Evolutionary conservation across 2,797 vertebrate genomes (phyloP).

Genomic region (Melanotaenia maccullochi): DNA sequence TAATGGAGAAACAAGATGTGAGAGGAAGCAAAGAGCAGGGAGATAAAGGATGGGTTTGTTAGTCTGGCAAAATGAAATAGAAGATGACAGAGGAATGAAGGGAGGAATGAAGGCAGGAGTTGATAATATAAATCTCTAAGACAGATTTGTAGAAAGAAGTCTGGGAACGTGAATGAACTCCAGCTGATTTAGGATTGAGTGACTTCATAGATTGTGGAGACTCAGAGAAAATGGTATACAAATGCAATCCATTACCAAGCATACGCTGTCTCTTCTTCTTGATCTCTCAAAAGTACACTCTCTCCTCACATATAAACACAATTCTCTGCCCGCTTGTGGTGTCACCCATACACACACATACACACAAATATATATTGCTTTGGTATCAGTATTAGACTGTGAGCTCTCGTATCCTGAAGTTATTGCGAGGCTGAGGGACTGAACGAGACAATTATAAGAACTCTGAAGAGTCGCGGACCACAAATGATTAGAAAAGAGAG

Average conservation of each 20-base stretch:
- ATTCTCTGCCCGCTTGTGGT: constrained; percentile 40
- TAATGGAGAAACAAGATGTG: background rate
- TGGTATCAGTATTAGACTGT: constrained; percentile 78
- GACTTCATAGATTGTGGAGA: constrained; percentile 65
- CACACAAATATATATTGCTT: constrained; percentile 75
- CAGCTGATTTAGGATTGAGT: constrained; percentile 58
- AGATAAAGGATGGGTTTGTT: constrained; percentile 12
- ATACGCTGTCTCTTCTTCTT: constrained; percentile 54
- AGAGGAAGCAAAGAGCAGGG: background rate
- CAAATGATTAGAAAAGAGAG: constrained; percentile 85
- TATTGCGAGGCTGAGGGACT: constrained; percentile 83
- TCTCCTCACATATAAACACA: constrained; percentile 58
- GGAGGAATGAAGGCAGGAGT: constrained; percentile 7
- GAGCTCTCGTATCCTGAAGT: constrained; percentile 81
- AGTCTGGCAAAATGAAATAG: constrained; percentile 15
- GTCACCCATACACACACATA: constrained; percentile 62
- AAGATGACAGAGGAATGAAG: background rate
- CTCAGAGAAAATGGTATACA: constrained; percentile 69
- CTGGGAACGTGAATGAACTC: constrained; percentile 42
- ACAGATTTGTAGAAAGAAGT: constrained; percentile 42
- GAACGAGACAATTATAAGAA: constrained; percentile 86
- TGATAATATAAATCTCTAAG: constrained; percentile 33
- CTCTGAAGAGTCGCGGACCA: constrained; percentile 80
- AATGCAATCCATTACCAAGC: constrained; percentile 75
- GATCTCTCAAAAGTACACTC: constrained; percentile 67